Evolutionary conservation across 2,797 vertebrate species (phyloP), one percentile per base, ranked within the genome.

Genomic region (Falco columbarius): DNA sequence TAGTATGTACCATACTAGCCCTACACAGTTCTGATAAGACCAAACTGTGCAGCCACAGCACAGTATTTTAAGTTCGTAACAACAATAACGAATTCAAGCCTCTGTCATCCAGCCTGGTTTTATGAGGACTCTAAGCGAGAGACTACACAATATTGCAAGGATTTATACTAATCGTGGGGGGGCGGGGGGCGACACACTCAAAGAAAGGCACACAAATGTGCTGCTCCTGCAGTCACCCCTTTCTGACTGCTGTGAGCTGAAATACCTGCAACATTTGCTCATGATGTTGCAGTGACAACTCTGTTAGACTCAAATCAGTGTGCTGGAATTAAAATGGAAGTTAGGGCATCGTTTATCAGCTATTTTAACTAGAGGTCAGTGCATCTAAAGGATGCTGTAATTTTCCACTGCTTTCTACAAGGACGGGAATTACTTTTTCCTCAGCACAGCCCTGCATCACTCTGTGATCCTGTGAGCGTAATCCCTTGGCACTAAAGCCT

Each of bases 401-500:
- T 96, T 98, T 98, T 97, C 97, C 94, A 92, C 84, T 95, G 72
- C 72, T 91, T 96, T 90, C 79, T 88, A 75, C 84, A 86, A 92
- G 91, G 81, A 86, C 13, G 2, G 54, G 86, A 96, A 96, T 97
- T 86, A 91, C 82, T 93, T 95, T 95, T 90, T 94, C 30, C 90
- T 86, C 91, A 86, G 65, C 56, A 84, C n/a, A 86, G 83, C 54
- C 55, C 68, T 95, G 90, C 83, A 94, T 96, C 84, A 87, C n/a
- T 94, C 87, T 63, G 32, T 91, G 93, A 95, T 95, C 72, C 89
- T 95, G 68, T 27, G 58, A 88, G 61, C 7, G 2, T 97, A 97
- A 97, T 97, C 94, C 87, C 88, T 94, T 88, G 92, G 73, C 86
- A 91, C 92, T 95, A 96, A 93, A 97, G 93, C 93, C 74, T 96